phyloP scores from a whole-genome alignment of 2,888 invertebrate genomes.

The Melitaea athalia region DNA sequence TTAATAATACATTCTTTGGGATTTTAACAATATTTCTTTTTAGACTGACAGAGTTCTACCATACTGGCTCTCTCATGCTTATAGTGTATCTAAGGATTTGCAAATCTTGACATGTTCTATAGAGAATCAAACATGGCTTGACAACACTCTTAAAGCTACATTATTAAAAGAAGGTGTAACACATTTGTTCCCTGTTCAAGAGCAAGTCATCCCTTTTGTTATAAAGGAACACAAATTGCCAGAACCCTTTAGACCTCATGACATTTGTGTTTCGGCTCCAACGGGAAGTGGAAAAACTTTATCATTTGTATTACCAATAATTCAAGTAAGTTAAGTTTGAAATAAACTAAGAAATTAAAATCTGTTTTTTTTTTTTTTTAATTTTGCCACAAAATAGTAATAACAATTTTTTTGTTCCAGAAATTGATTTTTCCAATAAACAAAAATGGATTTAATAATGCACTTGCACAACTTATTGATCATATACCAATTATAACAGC shows the following conservation, averaged over 20 bases:
- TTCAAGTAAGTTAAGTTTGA: conserved; percentile 82
- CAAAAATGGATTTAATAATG: too few relatives aligned
- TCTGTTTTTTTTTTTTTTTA: too few relatives aligned
- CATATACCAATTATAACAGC: not conserved
- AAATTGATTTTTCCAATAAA: too few relatives aligned
- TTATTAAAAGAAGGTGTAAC: conserved; percentile 87
- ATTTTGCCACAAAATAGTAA: too few relatives aligned
- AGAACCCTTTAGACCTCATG: conserved; percentile 87
- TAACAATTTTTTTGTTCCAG: too few relatives aligned
- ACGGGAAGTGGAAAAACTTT: conserved; percentile 99
- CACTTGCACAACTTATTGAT: too few relatives aligned
- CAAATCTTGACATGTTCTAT: conserved; percentile 78
- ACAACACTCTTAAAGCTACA: conserved; percentile 82
- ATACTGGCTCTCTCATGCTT: conserved; percentile 92
- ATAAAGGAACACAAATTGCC: conserved; percentile 83
- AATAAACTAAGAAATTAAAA: too few relatives aligned
- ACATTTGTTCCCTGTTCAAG: conserved; percentile 93
- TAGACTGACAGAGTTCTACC: conserved; percentile 91
- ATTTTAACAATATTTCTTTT: conserved; percentile 45
- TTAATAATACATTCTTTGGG: not conserved
- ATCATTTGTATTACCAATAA: conserved; percentile 94
- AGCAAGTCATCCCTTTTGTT: conserved; percentile 89
- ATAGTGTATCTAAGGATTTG: conserved; percentile 88
- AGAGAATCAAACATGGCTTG: conserved; percentile 84
- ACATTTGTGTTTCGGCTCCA: conserved; percentile 97